These are phyloP conservation scores for Tragelaphus imberbis DNA, from an alignment of 2,113 vertebrate species.

Conservation along the genomic window DNA sequence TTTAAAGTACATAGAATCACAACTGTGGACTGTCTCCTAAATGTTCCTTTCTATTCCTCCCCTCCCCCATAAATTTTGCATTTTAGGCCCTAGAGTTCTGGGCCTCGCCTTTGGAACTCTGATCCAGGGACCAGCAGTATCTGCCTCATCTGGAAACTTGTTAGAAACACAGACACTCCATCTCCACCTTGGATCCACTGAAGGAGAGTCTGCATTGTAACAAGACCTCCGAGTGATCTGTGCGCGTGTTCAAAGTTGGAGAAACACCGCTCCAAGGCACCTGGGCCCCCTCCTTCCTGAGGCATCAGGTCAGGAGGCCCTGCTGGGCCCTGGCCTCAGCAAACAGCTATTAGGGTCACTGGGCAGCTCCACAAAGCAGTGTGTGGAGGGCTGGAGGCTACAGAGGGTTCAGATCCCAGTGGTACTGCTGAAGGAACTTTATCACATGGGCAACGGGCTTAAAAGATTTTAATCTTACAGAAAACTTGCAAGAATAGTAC, in stretches of 20 bases:
- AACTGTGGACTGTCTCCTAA: neutral
- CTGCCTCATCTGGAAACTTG: neutral
- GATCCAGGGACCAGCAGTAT: neutral
- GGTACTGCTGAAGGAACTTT: neutral
- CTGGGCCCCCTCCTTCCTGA: neutral
- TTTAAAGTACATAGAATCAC: neutral
- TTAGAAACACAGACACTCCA: neutral
- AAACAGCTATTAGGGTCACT: neutral
- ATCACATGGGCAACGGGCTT: neutral
- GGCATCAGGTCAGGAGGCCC: neutral
- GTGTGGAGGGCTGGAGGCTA: neutral
- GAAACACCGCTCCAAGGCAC: neutral
- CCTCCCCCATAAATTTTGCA: neutral
- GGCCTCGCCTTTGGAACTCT: neutral
- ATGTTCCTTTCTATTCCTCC: neutral
- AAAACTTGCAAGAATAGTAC: neutral
- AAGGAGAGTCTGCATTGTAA: neutral
- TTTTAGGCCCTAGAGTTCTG: neutral
- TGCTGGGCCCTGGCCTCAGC: neutral
- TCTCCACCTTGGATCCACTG: neutral
- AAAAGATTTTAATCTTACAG: neutral
- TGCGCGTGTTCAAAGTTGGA: neutral
- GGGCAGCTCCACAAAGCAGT: neutral
- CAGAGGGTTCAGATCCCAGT: neutral
- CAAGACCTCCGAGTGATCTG: neutral